Percentiles rank a stretch among this genome's conserved stretches.
These are phyloP conservation scores for Ophraella communa DNA, from an alignment of 2,888 invertebrate genomes.

Conservation along the genomic window DNA sequence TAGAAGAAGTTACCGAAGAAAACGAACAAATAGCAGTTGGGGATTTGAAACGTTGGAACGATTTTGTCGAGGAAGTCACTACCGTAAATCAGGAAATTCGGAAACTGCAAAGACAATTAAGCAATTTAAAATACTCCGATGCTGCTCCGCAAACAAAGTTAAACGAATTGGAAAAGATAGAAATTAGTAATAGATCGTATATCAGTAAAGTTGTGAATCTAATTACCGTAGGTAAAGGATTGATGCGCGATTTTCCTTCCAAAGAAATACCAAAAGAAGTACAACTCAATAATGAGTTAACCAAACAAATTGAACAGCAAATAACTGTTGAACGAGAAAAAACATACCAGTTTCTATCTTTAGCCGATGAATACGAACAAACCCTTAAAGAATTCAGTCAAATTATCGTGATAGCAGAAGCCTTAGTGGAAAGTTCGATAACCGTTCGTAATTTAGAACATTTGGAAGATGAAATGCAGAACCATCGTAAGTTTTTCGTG, in stretches of 20 bases:
- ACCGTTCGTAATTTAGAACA: constrained; percentile 78
- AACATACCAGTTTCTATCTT: constrained; percentile 73
- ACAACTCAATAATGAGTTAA: constrained; percentile 70
- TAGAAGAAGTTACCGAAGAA: constrained; percentile 71
- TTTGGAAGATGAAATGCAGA: constrained; percentile 88
- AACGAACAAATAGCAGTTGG: constrained; percentile 66
- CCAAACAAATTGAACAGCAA: constrained; percentile 72
- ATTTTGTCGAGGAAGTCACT: constrained; percentile 70
- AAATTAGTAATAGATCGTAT: constrained; percentile 69
- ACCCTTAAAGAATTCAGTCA: constrained; percentile 86
- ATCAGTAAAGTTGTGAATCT: constrained; percentile 68
- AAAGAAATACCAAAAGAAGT: constrained; percentile 73
- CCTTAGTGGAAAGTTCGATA: constrained; percentile 78
- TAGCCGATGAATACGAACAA: constrained; percentile 88
- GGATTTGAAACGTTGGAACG: constrained; percentile 73
- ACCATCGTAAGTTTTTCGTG: constrained; percentile 87
- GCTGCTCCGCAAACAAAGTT: constrained; percentile 72
- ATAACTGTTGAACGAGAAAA: constrained; percentile 77
- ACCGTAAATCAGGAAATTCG: constrained; percentile 65
- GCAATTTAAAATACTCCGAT: constrained; percentile 68
- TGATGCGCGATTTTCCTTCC: constrained; percentile 74
- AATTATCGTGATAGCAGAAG: constrained; percentile 84
- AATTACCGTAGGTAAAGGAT: constrained; percentile 67
- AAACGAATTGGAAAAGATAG: constrained; percentile 73
- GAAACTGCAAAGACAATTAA: constrained; percentile 63